phyloP scores from a whole-genome alignment of 2,888 invertebrate genomes.

The Melinaea marsaeus region DNA sequence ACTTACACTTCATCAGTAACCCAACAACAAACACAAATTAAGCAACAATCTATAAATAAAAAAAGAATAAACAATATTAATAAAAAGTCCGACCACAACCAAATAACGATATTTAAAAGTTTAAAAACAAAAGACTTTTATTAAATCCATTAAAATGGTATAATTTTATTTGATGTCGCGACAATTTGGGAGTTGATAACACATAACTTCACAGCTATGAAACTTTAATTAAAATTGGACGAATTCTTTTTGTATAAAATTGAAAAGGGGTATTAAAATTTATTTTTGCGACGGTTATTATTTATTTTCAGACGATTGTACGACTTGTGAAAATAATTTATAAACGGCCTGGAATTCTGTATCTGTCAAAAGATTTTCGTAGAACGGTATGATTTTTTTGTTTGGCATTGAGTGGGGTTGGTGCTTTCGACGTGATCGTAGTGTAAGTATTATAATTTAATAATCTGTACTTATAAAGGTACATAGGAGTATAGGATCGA shows the following conservation, averaged over 20 bases:
- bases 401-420: too few relatives aligned
- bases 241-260: background rate
- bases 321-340: background rate
- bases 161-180: background rate
- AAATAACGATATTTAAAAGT: background rate
- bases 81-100: background rate
- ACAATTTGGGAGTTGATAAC: background rate
- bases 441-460: too few relatives aligned
- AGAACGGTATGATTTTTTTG: too few relatives aligned
- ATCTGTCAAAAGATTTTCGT: too few relatives aligned
- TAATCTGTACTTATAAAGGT: too few relatives aligned
- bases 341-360: background rate
- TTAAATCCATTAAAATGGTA: background rate
- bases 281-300: background rate
- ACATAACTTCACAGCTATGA: background rate
- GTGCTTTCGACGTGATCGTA: too few relatives aligned
- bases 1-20: too few relatives aligned
- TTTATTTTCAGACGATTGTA: background rate
- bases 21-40: too few relatives aligned
- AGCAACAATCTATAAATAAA: background rate
- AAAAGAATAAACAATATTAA: background rate
- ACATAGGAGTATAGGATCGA: too few relatives aligned
- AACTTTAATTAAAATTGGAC: background rate
- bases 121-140: background rate
- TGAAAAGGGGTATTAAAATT: conserved; percentile 1